A percentile compares a stretch with the other conserved stretches of the same genome.
Evolutionary conservation across 2,113 vertebrate species (phyloP).

Genomic region (Myiopsitta monachus): DNA sequence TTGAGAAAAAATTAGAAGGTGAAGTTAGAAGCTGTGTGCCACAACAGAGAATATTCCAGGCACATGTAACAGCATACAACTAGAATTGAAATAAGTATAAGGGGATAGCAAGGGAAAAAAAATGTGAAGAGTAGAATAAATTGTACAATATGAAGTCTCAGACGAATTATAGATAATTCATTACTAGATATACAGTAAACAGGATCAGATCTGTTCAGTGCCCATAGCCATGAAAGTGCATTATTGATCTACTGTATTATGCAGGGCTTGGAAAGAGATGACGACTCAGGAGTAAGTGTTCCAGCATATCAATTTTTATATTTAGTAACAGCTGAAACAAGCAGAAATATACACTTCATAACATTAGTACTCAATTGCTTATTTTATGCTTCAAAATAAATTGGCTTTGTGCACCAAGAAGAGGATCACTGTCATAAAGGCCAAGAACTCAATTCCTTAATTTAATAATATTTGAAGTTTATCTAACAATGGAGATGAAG

Average conservation of each 20-base stretch:
- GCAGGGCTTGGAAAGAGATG: not conserved
- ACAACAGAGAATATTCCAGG: not conserved
- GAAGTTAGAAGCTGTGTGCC: not conserved
- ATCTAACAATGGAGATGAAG: not conserved
- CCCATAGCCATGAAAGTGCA: constrained; percentile 1
- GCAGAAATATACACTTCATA: constrained; percentile 50
- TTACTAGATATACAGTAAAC: constrained; percentile 35
- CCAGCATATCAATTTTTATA: constrained; percentile 55
- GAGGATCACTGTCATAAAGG: constrained; percentile 9
- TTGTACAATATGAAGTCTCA: not conserved
- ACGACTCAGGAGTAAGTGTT: constrained; percentile 5
- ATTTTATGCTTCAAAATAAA: constrained; percentile 43
- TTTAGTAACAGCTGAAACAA: constrained; percentile 63
- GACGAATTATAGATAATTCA: constrained; percentile 27
- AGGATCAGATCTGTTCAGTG: not conserved
- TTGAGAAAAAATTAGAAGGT: not conserved
- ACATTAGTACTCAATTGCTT: constrained; percentile 43
- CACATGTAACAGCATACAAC: not conserved
- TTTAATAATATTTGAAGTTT: constrained; percentile 33
- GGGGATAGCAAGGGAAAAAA: not conserved
- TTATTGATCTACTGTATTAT: constrained; percentile 52
- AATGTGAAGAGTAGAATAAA: not conserved
- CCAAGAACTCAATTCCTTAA: constrained; percentile 45
- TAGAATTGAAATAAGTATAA: not conserved
- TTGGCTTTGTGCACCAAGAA: constrained; percentile 24